Base-by-base conservation (phyloP, 2,888 invertebrate species). In the Watsonalla binaria region DNA sequence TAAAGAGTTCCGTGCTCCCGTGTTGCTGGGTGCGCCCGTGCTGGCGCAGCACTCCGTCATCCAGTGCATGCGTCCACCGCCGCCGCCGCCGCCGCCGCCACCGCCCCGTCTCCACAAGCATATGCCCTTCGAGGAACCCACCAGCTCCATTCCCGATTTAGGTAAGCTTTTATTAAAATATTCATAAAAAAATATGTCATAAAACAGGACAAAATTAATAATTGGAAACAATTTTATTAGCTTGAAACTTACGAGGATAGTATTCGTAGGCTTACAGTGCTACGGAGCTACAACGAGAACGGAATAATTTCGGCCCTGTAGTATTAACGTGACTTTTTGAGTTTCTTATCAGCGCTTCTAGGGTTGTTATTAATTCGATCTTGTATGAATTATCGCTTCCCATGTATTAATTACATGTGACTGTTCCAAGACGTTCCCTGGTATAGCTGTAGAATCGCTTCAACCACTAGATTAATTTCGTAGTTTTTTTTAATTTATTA, bases 131-230 rank as follows among this genome's bases (percentile, higher is more conserved):
- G 96, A 96, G 87, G 96, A 96, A 82, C 96, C 96, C 9, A 95
- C 96, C 66, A 96, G 96, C 90, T 96, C 96, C 70, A 96, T 96
- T 83, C 96, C 96, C 63, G 96, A 96, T 92, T 92, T 96, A 91
- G 96, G 96, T 96, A 80, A 95, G 95, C 92, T 54, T 8, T 24
- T 45, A 34, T 54, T 39, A 33, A 37, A 24, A 24, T 24, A 24
- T 24, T 24, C 24, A 24, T 34, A 46, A 46, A 42, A 33, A 9
- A 46, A 42, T 52, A 37, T 51, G 53, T 33, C 8, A 33, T 13
- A 51, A 51, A 47, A 60, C 24, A 53, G 55, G 57, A 56, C 55
- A 6, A 51, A 37, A 8, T 4, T 7, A 5, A 37, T 37, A 37
- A 37, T 8, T 1, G 8, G 8, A 7, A 37, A 37, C 37, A 37